Base-by-base conservation (phyloP, 2,113 vertebrate species). In the Paramisgurnus dabryanus region DNA sequence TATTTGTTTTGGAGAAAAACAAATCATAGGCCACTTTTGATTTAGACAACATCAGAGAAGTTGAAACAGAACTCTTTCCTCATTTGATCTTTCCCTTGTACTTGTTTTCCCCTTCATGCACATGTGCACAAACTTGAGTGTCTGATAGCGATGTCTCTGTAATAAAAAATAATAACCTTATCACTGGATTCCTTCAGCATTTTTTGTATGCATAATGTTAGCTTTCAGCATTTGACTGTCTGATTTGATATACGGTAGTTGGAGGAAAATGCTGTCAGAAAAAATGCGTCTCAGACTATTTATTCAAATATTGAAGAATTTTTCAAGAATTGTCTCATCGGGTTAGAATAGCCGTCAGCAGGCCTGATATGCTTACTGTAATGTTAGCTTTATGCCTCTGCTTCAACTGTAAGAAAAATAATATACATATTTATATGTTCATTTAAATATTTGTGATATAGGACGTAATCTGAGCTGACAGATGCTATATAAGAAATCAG, bases 1-100 rank as follows among this genome's bases (percentile, higher is more conserved):
- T 86, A 57, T 87, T 87, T 87, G 79, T 86, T 72, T 84, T 84
- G 76, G 80, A 83, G 2, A 15, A n/a, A 67, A 67, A 76, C 80
- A 82, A 83, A 39, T 43, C 43, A 58, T 45, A 43, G 71, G 61
- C 63, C 67, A 3, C 3, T 7, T 78, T 43, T 15, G 83, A 74
- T 86, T 85, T 72, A 22, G 75, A 79, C 67, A 34, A 34, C 27
- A 85, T 85, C 71, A 86, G 79, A 85, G 15, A 69, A 69, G n/a
- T 39, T 3, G 5, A 17, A 57, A 9, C 66, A 68, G 45, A 68
- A 55, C 12, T 13, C 0, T 22, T 6, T 22, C 11, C 12, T 74
- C 64, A 76, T 68, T 45, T 76, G 47, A 18, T 63, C 65, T 72
- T 0, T n/a, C 3, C 11, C 12, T 47, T 64, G 4, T 27, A 22